A percentile compares a stretch with the other conserved stretches of the same genome.
phyloP scores from a whole-genome alignment of 1,140 invertebrate genomes.

The Heliconius hewitsoni region DNA sequence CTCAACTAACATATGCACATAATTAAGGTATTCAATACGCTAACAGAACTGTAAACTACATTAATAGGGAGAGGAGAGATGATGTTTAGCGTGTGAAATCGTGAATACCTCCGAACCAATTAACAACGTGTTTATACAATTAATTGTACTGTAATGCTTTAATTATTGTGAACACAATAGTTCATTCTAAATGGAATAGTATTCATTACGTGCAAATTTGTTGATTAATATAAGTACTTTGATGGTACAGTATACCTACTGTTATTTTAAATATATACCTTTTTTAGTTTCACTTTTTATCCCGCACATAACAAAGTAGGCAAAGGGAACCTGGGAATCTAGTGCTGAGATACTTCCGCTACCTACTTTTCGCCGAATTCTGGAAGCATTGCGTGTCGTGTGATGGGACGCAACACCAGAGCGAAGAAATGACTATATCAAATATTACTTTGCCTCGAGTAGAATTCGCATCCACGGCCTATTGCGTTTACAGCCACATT shows the following conservation, averaged over 20 bases:
- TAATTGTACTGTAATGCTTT: constrained; percentile 12
- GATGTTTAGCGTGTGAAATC: not conserved
- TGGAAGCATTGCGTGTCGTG: no score
- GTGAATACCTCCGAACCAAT: not conserved
- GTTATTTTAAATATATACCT: not conserved
- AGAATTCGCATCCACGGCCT: no score
- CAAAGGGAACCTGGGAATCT: no score
- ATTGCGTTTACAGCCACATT: no score
- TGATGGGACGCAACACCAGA: no score
- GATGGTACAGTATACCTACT: not conserved
- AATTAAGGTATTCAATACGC: not conserved
- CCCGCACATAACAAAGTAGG: no score
- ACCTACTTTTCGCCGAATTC: no score
- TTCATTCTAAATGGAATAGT: not conserved
- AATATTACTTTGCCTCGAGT: no score
- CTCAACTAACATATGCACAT: no score
- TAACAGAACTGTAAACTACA: not conserved
- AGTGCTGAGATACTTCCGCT: no score
- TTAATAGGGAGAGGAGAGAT: not conserved
- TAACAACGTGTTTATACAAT: constrained; percentile 1
- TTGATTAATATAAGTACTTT: not conserved
- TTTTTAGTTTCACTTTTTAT: no score
- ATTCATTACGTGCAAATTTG: not conserved
- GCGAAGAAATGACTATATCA: no score
- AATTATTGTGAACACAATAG: not conserved